Conservation (phyloP, 2,113 vertebrate species). For the Lamprologus lemairii region DNA sequence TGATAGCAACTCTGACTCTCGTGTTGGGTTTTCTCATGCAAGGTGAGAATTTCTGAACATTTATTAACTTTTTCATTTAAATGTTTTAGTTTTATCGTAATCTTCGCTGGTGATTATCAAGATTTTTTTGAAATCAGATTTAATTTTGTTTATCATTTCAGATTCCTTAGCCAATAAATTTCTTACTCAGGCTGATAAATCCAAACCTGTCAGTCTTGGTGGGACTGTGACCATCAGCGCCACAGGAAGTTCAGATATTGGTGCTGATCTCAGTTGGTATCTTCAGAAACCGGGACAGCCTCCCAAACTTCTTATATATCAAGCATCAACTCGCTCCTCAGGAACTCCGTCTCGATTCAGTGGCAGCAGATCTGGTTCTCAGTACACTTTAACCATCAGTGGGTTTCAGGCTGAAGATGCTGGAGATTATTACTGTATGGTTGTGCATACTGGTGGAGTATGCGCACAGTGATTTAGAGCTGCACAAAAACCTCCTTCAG, state of each 20-base stretch:
- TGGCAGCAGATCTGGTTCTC: conserved; percentile 23
- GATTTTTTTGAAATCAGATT: background rate
- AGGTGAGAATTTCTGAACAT: background rate
- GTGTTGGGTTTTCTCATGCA: background rate
- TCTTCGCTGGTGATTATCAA: background rate
- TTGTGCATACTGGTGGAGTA: rapidly evolving
- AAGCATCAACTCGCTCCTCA: rapidly evolving
- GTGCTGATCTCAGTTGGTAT: background rate
- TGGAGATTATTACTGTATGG: background rate
- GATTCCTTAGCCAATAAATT: background rate
- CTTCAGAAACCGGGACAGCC: background rate
- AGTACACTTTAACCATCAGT: conserved; percentile 5
- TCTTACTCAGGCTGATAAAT: background rate
- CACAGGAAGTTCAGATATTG: background rate
- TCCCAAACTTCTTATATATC: conserved; percentile 48
- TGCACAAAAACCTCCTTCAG: conserved; percentile 49
- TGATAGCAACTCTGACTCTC: background rate
- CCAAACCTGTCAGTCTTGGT: background rate
- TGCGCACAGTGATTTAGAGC: conserved; percentile 30
- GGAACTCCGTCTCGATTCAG: conserved; percentile 49
- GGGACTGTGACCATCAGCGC: background rate
- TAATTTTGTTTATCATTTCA: background rate
- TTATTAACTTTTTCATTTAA: background rate
- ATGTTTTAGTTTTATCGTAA: background rate
- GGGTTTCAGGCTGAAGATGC: background rate